Evolutionary conservation across 1,140 invertebrate genomes (phyloP), one percentile per base, ranked within the genome.

Genomic region (Tetranychus urticae): DNA sequence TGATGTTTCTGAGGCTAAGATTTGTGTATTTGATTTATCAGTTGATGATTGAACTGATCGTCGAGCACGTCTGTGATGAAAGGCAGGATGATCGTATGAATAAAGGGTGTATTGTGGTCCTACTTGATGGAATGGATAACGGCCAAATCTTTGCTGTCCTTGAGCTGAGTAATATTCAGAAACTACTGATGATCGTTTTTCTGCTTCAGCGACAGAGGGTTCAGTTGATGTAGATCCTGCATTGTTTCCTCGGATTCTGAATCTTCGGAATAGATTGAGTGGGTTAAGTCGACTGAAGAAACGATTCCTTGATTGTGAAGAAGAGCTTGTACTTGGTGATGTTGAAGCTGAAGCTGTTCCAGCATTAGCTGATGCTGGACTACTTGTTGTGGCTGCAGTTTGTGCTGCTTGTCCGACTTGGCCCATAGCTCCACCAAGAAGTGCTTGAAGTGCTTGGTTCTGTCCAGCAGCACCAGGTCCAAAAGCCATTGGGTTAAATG

Each of bases 281-380:
- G 63, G 63, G 62, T 64, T 64, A n/a, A 64, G 36, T 56, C 61
- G 56, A 48, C 61, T 61, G 14, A 64, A 42, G 34, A 64, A 59
- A 12, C 42, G 37, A 60, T 42, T 52, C 52, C 59, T 14, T 48
- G 39, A n/a, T 33, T 23, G 23, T 2, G 14, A n/a, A 50, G 31
- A 48, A 12, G 46, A 35, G 36, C 34, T 52, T 33, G 46, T n/a
- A 3, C 12, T 12, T 35, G 47, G 12, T 50, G 31, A 6, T 46
- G 14, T 56, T 10, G 55, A 35, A 13, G 34, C 14, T 34, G 34
- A 13, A 35, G 55, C 14, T 56, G 37, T 36, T 36, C 14, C 13
- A 37, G 12, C 14, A 8, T 33, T n/a, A n/a, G 50, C n/a, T n/a
- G n/a, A 31, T n/a, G 50, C 50, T 33, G 50, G 50, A 31, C n/a